Conservation (phyloP, 2,113 vertebrate genomes). For the Otus sunia region DNA sequence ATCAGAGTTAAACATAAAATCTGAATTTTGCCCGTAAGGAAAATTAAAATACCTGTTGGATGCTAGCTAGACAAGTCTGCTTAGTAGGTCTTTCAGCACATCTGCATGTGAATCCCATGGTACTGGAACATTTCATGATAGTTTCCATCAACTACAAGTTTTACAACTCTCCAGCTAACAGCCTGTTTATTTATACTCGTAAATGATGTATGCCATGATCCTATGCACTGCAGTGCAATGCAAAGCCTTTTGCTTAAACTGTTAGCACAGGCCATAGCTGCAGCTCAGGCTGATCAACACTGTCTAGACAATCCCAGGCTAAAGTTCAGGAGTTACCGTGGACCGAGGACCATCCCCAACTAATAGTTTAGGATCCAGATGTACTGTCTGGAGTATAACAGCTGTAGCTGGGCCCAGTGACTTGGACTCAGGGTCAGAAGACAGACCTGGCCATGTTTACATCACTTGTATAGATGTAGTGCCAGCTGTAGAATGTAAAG, state of each 20-base stretch:
- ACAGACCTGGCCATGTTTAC: not conserved
- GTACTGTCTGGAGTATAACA: not conserved
- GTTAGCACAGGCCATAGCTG: not conserved
- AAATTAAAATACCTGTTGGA: not conserved
- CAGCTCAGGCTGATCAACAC: not conserved
- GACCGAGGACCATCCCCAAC: not conserved
- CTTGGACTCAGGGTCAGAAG: not conserved
- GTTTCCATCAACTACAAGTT: not conserved
- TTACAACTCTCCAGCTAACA: not conserved
- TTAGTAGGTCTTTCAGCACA: not conserved
- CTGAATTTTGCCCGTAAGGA: not conserved
- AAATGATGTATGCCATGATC: not conserved
- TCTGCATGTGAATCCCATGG: not conserved
- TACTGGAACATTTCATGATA: not conserved
- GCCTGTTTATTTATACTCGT: not conserved
- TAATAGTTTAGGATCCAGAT: not conserved
- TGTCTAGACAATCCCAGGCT: not conserved
- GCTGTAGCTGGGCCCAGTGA: not conserved
- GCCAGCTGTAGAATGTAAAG: not conserved
- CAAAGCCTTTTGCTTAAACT: not conserved
- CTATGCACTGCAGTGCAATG: accelerated
- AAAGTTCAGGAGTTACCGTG: not conserved
- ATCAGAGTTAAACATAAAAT: not conserved
- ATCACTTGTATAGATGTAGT: not conserved
- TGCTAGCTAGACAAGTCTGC: no score